Conservation (phyloP, 2,888 invertebrate genomes). For the Prenolepis imparis region DNA sequence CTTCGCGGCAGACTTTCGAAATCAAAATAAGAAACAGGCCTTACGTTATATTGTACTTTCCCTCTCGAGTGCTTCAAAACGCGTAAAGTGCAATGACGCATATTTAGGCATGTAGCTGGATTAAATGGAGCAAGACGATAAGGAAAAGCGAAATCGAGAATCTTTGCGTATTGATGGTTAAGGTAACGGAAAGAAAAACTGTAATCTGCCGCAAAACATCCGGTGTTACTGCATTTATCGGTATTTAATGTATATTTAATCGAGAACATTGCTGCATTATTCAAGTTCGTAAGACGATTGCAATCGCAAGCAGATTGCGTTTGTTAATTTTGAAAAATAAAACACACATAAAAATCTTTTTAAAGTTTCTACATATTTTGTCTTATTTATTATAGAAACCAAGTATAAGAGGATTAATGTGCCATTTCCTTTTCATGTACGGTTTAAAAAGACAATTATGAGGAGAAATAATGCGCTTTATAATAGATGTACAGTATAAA, state of each 20-base stretch:
- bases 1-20: slow-evolving; percentile 48
- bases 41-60: slow-evolving; percentile 38
- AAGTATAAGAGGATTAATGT: background rate
- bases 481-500: background rate
- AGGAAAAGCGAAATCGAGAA: slow-evolving; percentile 32
- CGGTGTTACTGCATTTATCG: background rate
- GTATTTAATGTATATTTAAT: background rate
- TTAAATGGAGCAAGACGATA: slow-evolving; percentile 45
- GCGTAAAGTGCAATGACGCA: slow-evolving; percentile 44
- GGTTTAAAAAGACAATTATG: background rate
- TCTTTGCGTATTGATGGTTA: background rate
- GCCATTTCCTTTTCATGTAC: background rate
- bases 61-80: slow-evolving; percentile 41
- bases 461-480: background rate
- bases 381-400: background rate
- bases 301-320: background rate
- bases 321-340: background rate
- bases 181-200: background rate
- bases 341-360: background rate
- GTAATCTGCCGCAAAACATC: background rate
- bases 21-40: slow-evolving; percentile 50
- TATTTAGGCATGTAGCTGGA: slow-evolving; percentile 35
- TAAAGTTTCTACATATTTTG: background rate
- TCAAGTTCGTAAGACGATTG: background rate
- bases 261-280: background rate